These are phyloP conservation scores for Cichlasoma orientale DNA, from an alignment of 2,797 vertebrate species.

Conservation along the genomic window DNA sequence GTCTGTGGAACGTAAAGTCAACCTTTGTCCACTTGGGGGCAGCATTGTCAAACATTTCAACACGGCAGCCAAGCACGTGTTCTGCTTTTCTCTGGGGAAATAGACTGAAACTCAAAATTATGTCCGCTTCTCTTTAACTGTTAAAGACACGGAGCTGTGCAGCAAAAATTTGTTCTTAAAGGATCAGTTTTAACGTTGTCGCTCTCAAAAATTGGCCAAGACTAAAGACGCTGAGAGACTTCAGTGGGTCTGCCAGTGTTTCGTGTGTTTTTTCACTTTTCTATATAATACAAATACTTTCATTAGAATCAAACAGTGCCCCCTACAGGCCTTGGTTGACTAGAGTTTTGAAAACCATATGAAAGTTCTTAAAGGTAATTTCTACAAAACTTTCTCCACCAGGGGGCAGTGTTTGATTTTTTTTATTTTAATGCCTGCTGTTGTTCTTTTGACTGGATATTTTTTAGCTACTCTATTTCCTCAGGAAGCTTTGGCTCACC, in stretches of 20 bases:
- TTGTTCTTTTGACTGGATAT: not conserved
- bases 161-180: too few species aligned
- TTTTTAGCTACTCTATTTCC: not conserved
- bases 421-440: not conserved
- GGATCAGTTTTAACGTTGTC: not conserved
- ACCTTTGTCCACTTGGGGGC: conserved; percentile 19
- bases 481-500: not conserved
- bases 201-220: too few species aligned
- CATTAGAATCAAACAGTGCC: not conserved
- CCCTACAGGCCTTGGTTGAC: not conserved
- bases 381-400: not conserved
- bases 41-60: not conserved
- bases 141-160: not conserved
- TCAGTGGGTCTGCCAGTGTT: too few species aligned
- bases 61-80: not conserved
- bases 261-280: not conserved
- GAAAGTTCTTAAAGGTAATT: not conserved
- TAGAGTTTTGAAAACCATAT: not conserved
- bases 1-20: not conserved
- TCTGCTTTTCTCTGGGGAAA: not conserved
- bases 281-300: not conserved
- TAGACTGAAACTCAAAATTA: not conserved
- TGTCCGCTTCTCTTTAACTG: not conserved
- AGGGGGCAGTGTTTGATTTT: not conserved
- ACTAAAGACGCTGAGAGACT: not conserved